Conservation (phyloP, 2,797 vertebrate genomes). For the Notolepis coatsorum region DNA sequence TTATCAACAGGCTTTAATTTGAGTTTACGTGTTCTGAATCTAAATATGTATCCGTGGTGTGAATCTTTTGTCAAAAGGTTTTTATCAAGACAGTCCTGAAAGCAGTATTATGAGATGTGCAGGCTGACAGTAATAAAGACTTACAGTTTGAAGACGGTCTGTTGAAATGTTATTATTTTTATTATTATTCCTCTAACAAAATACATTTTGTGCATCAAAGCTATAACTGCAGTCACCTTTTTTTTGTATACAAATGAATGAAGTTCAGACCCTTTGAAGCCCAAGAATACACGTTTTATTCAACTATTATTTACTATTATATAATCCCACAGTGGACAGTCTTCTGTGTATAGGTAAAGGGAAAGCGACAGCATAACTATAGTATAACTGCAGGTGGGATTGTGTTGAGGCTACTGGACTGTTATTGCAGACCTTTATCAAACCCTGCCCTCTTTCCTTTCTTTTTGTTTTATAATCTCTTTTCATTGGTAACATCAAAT, state of each 20-base stretch:
- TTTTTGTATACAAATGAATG: slow-evolving; percentile 13
- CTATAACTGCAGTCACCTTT: slow-evolving; percentile 13
- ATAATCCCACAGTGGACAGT: too few relatives aligned
- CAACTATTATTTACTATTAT: too few relatives aligned
- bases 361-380: too few relatives aligned
- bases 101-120: too few relatives aligned
- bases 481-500: too few relatives aligned
- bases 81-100: not conserved
- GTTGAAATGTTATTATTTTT: slow-evolving; percentile 19
- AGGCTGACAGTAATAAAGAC: too few relatives aligned
- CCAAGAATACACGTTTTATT: slow-evolving; percentile 26
- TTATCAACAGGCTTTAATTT: not conserved
- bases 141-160: not conserved
- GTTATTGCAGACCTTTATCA: too few relatives aligned
- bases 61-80: not conserved
- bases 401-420: too few relatives aligned
- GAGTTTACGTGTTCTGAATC: not conserved
- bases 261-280: not conserved
- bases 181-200: slow-evolving; percentile 11
- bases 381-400: too few relatives aligned
- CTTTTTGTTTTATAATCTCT: too few relatives aligned
- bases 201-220: slow-evolving; percentile 45
- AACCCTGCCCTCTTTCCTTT: too few relatives aligned
- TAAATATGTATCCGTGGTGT: not conserved
- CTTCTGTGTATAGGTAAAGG: too few relatives aligned